A percentile compares a stretch with the other conserved stretches of the same genome.
These are phyloP conservation scores for Agrotis segetum DNA, from an alignment of 2,888 invertebrate species.

Conservation along the genomic window DNA sequence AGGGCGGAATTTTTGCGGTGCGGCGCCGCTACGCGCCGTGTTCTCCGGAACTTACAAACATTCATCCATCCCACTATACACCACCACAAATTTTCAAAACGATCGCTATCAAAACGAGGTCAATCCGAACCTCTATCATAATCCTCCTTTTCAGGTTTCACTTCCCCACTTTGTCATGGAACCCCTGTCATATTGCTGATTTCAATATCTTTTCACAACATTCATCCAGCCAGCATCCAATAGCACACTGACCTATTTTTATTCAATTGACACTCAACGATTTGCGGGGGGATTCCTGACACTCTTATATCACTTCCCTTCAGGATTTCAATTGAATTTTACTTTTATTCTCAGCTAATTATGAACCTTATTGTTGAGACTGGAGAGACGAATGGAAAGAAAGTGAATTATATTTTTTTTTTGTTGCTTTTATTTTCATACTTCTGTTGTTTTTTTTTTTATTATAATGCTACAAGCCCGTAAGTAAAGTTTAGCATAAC, in stretches of 20 bases:
- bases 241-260: conserved; percentile 52
- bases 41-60: no score
- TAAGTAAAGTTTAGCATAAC: no score
- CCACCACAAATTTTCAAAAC: no score
- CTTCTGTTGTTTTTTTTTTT: no score
- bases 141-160: neutral
- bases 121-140: neutral
- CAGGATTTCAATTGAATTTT: neutral
- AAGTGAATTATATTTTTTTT: neutral
- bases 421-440: no score
- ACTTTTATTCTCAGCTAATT: neutral
- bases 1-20: no score
- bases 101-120: neutral
- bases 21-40: no score
- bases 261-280: conserved; percentile 45
- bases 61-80: no score
- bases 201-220: conserved; percentile 17
- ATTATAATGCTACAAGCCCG: neutral
- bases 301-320: conserved; percentile 23
- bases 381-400: neutral
- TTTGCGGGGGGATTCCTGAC: conserved; percentile 26
- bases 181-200: neutral
- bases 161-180: neutral
- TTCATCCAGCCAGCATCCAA: conserved; percentile 6
- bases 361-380: conserved; percentile 14